Conservation (phyloP, 2,113 vertebrate species). For the Colistium nudipinnis region DNA sequence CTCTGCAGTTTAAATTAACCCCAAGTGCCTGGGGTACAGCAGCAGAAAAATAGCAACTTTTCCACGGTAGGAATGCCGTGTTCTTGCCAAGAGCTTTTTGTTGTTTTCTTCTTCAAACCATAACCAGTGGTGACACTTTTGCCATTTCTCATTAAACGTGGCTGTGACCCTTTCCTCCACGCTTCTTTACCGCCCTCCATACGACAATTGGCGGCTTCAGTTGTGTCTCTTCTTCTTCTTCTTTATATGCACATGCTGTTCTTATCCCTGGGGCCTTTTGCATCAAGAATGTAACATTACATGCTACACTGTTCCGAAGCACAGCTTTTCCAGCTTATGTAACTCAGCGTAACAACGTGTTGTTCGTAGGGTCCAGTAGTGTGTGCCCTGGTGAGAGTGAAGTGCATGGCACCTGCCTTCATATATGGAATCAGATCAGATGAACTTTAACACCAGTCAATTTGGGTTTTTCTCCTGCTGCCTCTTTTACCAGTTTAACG, state of each 20-base stretch:
- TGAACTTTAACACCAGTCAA: neutral
- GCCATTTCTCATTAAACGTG: constrained; percentile 61
- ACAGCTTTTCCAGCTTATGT: neutral
- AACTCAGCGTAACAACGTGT: neutral
- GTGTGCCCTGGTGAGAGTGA: constrained; percentile 1
- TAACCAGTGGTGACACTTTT: constrained; percentile 49
- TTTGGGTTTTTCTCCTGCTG: neutral
- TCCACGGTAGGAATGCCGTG: constrained; percentile 9
- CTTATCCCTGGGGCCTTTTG: constrained; percentile 4
- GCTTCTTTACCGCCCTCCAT: constrained; percentile 19
- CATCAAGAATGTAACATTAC: constrained; percentile 24
- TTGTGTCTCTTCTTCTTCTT: constrained; percentile 27
- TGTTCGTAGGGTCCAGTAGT: neutral
- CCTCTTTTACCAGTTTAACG: constrained; percentile 24
- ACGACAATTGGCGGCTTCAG: constrained; percentile 36
- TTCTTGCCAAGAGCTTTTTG: constrained; percentile 28
- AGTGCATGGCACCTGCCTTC: neutral
- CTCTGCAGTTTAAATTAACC: neutral
- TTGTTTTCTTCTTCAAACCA: constrained; percentile 41
- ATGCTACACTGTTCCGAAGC: constrained; percentile 1
- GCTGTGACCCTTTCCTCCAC: constrained; percentile 37
- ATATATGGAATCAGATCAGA: constrained; percentile 14
- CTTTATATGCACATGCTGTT: neutral
- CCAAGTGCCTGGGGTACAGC: neutral
- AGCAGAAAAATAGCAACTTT: constrained; percentile 16